A percentile compares a stretch with the other conserved stretches of the same genome.
These are phyloP conservation scores for Lynx canadensis DNA, from an alignment of 2,113 vertebrate genomes.

Conservation along the genomic window DNA sequence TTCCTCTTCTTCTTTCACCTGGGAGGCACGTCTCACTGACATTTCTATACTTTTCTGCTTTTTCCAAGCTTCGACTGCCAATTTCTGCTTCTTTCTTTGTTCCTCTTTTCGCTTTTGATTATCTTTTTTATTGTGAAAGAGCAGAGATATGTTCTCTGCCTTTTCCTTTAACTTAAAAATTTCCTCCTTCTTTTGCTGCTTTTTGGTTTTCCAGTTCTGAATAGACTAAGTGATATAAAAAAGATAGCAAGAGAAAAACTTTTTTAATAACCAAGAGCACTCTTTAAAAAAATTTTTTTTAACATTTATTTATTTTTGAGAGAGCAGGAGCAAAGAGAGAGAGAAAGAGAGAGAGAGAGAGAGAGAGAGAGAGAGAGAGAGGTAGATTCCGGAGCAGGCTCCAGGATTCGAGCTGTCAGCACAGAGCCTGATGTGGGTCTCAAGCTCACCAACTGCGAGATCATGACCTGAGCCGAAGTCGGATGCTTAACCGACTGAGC, in stretches of 20 bases:
- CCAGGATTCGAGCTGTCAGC: too few relatives aligned
- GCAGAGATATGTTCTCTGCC: slow-evolving; percentile 73
- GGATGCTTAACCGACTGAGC: too few relatives aligned
- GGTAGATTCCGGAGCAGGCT: too few relatives aligned
- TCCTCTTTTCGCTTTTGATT: slow-evolving; percentile 86
- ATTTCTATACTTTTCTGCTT: slow-evolving; percentile 85
- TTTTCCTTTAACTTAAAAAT: slow-evolving; percentile 86
- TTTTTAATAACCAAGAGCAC: background rate
- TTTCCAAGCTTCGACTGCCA: slow-evolving; percentile 88
- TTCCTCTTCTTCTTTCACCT: slow-evolving; percentile 86
- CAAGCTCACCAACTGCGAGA: too few relatives aligned
- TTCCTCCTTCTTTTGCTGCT: slow-evolving; percentile 84
- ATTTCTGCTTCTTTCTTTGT: slow-evolving; percentile 84
- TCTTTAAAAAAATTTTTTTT: background rate
- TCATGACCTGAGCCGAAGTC: too few relatives aligned
- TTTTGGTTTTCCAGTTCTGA: slow-evolving; percentile 90
- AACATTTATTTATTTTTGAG: too few relatives aligned
- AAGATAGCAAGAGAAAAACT: background rate
- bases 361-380: too few relatives aligned
- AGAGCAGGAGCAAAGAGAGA: too few relatives aligned
- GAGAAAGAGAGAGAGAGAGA: too few relatives aligned
- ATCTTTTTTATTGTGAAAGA: slow-evolving; percentile 69
- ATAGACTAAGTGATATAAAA: slow-evolving; percentile 87
- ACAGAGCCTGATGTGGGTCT: too few relatives aligned
- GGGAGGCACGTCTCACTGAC: slow-evolving; percentile 84